Percentiles rank a stretch among this genome's conserved stretches.
phyloP scores from a whole-genome alignment of 2,113 vertebrate species.

The Oxygymnocypris stewartii region DNA sequence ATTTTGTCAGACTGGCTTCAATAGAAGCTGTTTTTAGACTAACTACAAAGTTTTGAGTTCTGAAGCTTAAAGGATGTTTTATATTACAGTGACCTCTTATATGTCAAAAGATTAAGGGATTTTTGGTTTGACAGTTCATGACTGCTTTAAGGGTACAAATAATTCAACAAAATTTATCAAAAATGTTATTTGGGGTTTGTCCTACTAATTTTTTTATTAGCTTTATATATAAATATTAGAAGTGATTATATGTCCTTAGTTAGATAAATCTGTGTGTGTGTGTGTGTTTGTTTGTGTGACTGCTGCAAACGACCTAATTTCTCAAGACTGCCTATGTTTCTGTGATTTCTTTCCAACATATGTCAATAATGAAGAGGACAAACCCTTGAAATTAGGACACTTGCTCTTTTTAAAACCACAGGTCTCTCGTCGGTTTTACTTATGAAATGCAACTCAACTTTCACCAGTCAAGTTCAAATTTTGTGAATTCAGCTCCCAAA shows the following conservation, averaged over 20 bases:
- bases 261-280: neutral
- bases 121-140: too few relatives aligned
- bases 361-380: conserved; percentile 41
- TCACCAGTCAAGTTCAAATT: neutral
- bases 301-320: conserved; percentile 33
- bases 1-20: too few relatives aligned
- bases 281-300: neutral
- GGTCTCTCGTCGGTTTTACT: neutral
- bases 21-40: too few relatives aligned
- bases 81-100: too few relatives aligned
- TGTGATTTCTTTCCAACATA: conserved; percentile 30
- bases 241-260: neutral
- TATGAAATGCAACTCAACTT: neutral
- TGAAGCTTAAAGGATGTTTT: too few relatives aligned
- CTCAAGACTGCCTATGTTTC: conserved; percentile 6
- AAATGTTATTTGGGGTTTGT: neutral
- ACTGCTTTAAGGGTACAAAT: neutral
- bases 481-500: neutral
- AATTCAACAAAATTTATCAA: neutral
- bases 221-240: neutral
- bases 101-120: too few relatives aligned
- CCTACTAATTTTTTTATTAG: neutral
- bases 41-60: too few relatives aligned
- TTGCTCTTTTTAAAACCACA: conserved; percentile 42
- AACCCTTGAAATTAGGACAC: conserved; percentile 10